Percentiles rank a stretch among this genome's conserved stretches.
Evolutionary conservation across 2,888 invertebrate species (phyloP).

Genomic region (Strigamia crassipes): DNA sequence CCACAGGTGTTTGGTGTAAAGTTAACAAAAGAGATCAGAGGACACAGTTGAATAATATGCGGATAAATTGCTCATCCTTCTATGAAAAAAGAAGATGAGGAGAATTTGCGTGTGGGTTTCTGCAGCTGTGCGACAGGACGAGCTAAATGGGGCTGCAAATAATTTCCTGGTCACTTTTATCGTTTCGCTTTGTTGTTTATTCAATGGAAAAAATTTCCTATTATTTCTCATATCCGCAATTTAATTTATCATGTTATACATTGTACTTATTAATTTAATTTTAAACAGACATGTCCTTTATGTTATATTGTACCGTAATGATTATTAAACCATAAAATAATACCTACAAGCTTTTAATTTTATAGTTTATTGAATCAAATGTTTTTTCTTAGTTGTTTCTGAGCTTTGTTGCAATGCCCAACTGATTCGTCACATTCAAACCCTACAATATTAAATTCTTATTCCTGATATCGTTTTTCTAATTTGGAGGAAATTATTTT

Average conservation of each 20-base stretch:
- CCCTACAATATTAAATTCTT: too few relatives aligned
- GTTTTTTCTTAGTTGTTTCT: too few relatives aligned
- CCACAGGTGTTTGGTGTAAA: not conserved
- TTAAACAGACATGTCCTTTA: not conserved
- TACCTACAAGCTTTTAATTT: too few relatives aligned
- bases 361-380: too few relatives aligned
- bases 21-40: constrained; percentile 4
- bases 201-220: not conserved
- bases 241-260: not conserved
- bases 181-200: not conserved
- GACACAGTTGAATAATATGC: constrained; percentile 15
- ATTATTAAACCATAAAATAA: too few relatives aligned
- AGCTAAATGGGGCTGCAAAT: constrained; percentile 27
- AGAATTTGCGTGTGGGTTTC: not conserved
- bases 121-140: constrained; percentile 29
- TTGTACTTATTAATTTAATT: not conserved
- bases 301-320: not conserved
- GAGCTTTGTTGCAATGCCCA: too few relatives aligned
- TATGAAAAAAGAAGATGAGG: not conserved
- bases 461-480: too few relatives aligned
- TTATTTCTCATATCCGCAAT: constrained; percentile 12
- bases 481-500: too few relatives aligned
- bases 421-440: too few relatives aligned
- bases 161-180: constrained; percentile 14
- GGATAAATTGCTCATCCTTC: not conserved